Percentiles rank a stretch among this genome's conserved stretches.
These are phyloP conservation scores for Megaceryle maxima DNA, from an alignment of 2,113 vertebrate genomes.

Conservation along the genomic window DNA sequence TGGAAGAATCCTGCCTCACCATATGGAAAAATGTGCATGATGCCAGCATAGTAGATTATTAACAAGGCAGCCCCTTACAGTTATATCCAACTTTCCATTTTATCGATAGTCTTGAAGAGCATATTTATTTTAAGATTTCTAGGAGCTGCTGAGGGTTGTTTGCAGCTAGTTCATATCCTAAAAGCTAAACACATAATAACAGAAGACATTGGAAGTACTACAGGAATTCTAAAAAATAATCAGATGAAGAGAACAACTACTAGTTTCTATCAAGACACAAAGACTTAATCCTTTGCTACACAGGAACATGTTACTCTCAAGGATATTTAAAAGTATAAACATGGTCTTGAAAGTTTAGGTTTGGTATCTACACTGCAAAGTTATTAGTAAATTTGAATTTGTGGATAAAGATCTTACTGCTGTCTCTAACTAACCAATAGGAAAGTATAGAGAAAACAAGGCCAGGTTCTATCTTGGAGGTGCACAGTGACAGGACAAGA, in stretches of 20 bases:
- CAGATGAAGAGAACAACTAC: background rate
- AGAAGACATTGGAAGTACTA: background rate
- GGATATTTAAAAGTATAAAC: background rate
- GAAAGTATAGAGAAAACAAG: background rate
- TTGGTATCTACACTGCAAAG: background rate
- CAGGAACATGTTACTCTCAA: background rate
- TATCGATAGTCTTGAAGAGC: conserved; percentile 7
- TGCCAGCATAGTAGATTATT: conserved; percentile 70
- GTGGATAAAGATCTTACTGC: background rate
- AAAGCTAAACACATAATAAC: background rate
- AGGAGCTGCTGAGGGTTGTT: background rate
- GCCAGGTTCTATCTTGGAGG: background rate
- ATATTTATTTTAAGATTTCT: conserved; percentile 25
- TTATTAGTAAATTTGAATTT: background rate
- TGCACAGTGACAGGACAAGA: background rate
- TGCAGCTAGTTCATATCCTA: background rate
- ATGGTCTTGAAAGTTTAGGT: background rate
- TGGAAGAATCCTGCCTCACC: conserved; percentile 71
- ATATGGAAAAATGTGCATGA: conserved; percentile 72
- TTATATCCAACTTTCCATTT: conserved; percentile 14
- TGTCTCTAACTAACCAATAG: background rate
- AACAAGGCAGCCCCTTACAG: conserved; percentile 40
- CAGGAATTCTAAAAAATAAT: background rate
- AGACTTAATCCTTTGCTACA: background rate
- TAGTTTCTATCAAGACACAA: background rate